Base-by-base conservation (phyloP, 2,797 vertebrate genomes). In the Borostomias antarcticus region DNA sequence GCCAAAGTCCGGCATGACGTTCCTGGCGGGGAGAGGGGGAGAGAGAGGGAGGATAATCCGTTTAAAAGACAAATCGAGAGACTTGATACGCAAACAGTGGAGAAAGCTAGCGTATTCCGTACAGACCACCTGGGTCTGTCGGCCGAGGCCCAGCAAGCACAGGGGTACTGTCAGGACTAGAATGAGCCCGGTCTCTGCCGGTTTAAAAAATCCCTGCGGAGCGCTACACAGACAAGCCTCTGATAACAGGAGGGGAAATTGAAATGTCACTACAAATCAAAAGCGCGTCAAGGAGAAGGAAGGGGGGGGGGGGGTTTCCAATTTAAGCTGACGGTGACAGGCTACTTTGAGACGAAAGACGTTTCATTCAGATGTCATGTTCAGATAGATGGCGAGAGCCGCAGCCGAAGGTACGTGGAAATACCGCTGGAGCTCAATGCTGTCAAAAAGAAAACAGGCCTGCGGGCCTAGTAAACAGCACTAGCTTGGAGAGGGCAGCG, bases 1-100 rank as follows among this genome's bases (percentile, higher is more conserved):
- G 80, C 91, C 96, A 73, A 94, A 95, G 87, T 98, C 96, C 68
- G 96, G 94, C 91, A 97, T 90, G 64, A 87, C 87, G 82, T 98
- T 96, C 86, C 98, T 99, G 85, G 72, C 86, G 58, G 66, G 61
- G 64, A 11, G 11, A 17, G 3, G 13, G 4, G 17, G 11, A 37
- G n/a, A 1, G 4, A 15, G 11, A 65, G 9, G 51, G n/a, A 33
- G 21, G n/a, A 23, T 5, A 21, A 23, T 23, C 48, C 1, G 7
- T 25, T 23, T 51, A 7, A 10, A 26, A 45, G 15, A 9, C 30
- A 8, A 15, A 32, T 5, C 6, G 2, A 56, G 4, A 10, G 7
- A 51, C n/a, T n/a, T n/a, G n/a, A n/a, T n/a, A n/a, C n/a, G n/a
- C 10, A 30, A 5, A 17, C 3, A 32, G 52, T 17, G 28, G 11